phyloP scores from a whole-genome alignment of 2,797 vertebrate species.

The Odontamblyopus rebecca region DNA sequence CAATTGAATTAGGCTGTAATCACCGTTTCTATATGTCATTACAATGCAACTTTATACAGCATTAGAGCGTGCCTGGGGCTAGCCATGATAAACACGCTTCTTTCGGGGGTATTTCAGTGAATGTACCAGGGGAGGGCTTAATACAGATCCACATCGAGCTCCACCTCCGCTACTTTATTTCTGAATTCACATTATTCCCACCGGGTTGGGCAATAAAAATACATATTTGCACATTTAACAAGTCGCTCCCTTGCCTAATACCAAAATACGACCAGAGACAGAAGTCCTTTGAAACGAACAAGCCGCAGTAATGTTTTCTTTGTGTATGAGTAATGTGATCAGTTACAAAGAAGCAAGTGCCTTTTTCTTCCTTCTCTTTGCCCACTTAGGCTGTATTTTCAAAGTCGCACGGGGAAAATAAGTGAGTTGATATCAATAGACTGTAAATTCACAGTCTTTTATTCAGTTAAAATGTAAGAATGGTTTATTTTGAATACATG shows the following conservation, averaged over 20 bases:
- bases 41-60: constrained; percentile 80
- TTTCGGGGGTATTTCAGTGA: constrained; percentile 71
- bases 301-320: constrained; percentile 26
- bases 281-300: constrained; percentile 23
- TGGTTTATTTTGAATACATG: background rate
- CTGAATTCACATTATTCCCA: constrained; percentile 54
- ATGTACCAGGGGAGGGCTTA: constrained; percentile 62
- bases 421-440: background rate
- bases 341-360: constrained; percentile 15
- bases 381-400: background rate
- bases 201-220: constrained; percentile 34
- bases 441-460: background rate
- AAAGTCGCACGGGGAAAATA: background rate
- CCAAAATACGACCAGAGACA: constrained; percentile 30
- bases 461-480: background rate
- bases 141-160: constrained; percentile 57
- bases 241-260: constrained; percentile 25
- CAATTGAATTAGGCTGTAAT: constrained; percentile 83
- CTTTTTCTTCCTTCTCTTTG: background rate
- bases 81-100: constrained; percentile 75
- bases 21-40: constrained; percentile 81
- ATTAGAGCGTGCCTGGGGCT: constrained; percentile 72
- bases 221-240: constrained; percentile 54
- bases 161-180: constrained; percentile 61
- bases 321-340: constrained; percentile 30